Conservation (phyloP, 2,113 vertebrate genomes). For the Aphelocoma coerulescens region DNA sequence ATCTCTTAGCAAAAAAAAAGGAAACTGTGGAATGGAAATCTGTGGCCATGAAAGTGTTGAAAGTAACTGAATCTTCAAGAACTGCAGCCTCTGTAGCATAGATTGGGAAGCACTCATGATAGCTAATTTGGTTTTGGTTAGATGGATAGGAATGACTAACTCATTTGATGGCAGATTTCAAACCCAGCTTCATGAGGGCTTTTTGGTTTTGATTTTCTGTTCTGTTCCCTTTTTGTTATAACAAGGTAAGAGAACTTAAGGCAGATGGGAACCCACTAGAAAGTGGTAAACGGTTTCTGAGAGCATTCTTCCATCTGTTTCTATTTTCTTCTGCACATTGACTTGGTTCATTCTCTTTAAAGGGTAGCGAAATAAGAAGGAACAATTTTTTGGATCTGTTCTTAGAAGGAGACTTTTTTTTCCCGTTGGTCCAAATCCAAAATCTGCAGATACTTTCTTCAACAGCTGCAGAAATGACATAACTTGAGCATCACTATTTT, state of each 20-base stretch:
- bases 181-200: background rate
- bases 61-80: background rate
- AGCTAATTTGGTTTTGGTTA: background rate
- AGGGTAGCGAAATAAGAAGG: background rate
- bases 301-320: conserved; percentile 20
- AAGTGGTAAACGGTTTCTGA: background rate
- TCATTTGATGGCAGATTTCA: background rate
- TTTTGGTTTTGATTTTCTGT: background rate
- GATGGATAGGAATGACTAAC: background rate
- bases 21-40: background rate
- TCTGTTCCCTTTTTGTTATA: background rate
- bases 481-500: background rate
- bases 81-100: background rate
- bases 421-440: background rate
- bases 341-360: background rate
- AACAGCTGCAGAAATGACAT: background rate
- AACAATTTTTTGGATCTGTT: background rate
- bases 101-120: background rate
- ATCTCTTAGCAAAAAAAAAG: background rate
- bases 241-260: background rate
- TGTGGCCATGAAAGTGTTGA: background rate
- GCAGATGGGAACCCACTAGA: background rate
- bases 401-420: background rate
- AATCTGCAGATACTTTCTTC: background rate
- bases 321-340: background rate